Evolutionary conservation across 2,888 invertebrate genomes (phyloP), one percentile per base, ranked within the genome.

Genomic region (Lissocephala sabroskyi): DNA sequence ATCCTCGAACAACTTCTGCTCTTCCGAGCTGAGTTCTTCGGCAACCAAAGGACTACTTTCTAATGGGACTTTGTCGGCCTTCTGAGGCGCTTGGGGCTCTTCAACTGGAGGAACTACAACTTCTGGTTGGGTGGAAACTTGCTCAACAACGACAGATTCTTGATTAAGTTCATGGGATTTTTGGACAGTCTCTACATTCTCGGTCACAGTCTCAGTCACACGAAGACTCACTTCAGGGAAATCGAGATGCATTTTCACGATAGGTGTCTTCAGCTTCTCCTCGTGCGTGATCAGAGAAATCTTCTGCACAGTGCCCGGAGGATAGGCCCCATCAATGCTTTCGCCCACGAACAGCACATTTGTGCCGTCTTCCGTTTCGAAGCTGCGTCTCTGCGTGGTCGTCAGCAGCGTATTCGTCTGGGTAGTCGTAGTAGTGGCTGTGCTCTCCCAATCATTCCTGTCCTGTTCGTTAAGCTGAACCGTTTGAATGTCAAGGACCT

Each of bases 211-310:
- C 56, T 83, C 78, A 10, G 78, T 80, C 29, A 84, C 80, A 52
- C 78, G 73, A 53, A 84, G 70, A 52, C 80, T 81, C 50, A 83
- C 79, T 62, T 80, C 75, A 11, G 84, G 84, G 57, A 85, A 86
- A 85, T 90, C 85, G 87, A 90, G 86, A 86, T 90, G 86, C 84
- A 90, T 74, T 82, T 88, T 85, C 84, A 90, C 86, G 36, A 90
- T 87, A 9, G 91, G 91, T 52, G 89, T 88, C 74, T 89, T 84
- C 82, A 88, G 88, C 62, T 89, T 88, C 83, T 91, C 90, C 83
- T 92, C 91, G 52, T 92, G 91, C 3, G 91, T 91, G 58, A 92
- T 91, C 35, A 92, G 83, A 49, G 90, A 88, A 62, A 91, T 88
- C 77, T 87, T 87, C 59, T 79, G 79, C 28, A 78, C 74, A 52